These are phyloP conservation scores for Xyrauchen texanus DNA, from an alignment of 2,113 vertebrate species.

Conservation along the genomic window DNA sequence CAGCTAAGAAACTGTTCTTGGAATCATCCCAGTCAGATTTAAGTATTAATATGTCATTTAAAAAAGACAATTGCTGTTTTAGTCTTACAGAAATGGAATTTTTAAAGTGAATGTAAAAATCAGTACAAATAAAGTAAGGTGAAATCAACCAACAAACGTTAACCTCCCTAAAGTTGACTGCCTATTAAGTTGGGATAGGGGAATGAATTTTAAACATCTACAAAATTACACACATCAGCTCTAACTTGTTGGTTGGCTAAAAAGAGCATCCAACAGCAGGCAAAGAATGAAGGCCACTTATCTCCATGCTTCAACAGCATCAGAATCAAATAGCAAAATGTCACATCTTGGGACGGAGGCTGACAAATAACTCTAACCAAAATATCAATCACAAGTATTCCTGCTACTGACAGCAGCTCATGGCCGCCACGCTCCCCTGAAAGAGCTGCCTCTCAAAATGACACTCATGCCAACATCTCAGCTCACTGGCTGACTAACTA, in stretches of 20 bases:
- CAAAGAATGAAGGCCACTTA: conserved; percentile 17
- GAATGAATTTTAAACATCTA: too few species aligned
- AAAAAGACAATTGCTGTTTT: too few species aligned
- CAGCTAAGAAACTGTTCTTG: too few species aligned
- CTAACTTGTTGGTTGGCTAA: conserved; percentile 1
- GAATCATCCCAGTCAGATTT: too few species aligned
- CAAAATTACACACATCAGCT: too few species aligned
- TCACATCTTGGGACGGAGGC: conserved; percentile 56
- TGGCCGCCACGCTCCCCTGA: conserved; percentile 36
- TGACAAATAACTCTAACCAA: conserved; percentile 60
- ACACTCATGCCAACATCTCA: conserved; percentile 28
- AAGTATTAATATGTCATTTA: too few species aligned
- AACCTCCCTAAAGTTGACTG: too few species aligned
- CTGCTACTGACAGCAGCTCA: conserved; percentile 46
- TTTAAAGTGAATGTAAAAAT: too few species aligned
- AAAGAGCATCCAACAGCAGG: conserved; percentile 38
- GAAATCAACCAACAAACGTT: too few species aligned
- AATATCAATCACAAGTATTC: conserved; percentile 61
- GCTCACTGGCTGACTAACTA: conserved; percentile 57
- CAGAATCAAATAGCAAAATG: conserved; percentile 51
- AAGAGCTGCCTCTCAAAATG: conserved; percentile 2
- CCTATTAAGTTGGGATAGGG: too few species aligned
- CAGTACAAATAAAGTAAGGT: too few species aligned
- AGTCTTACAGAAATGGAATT: too few species aligned
- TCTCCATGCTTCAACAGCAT: conserved; percentile 44